phyloP scores from a whole-genome alignment of 2,888 invertebrate genomes.

The Syritta pipiens region DNA sequence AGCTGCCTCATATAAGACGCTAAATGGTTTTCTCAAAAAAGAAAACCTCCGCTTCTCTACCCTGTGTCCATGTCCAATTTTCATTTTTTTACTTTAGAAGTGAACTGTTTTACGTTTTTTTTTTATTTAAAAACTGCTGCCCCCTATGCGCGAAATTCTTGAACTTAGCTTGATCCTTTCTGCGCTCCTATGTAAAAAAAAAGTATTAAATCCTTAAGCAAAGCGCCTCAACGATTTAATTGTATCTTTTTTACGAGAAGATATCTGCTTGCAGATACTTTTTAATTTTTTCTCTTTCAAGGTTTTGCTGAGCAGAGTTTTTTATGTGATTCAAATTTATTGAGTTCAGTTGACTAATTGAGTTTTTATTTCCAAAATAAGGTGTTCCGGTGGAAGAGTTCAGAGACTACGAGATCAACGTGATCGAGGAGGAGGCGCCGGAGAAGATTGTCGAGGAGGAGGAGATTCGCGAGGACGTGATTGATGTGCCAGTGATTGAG shows the following conservation, averaged over 20 bases:
- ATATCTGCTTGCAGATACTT: conserved; percentile 12
- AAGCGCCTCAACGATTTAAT: too few relatives aligned
- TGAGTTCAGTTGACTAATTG: conserved; percentile 14
- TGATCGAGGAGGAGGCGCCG: conserved; percentile 77
- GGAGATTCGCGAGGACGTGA: conserved; percentile 72
- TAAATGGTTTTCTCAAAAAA: conserved; percentile 15
- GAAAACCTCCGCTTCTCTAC: background rate
- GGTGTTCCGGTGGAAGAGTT: conserved; percentile 75
- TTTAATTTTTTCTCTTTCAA: conserved; percentile 14
- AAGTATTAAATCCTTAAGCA: too few relatives aligned
- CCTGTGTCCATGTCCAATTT: background rate
- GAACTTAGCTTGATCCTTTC: conserved; percentile 23
- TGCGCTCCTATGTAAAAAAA: conserved; percentile 49
- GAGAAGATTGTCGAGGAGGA: conserved; percentile 77
- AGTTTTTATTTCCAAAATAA: conserved; percentile 48
- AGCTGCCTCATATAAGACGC: background rate
- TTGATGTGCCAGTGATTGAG: conserved; percentile 74
- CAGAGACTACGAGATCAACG: conserved; percentile 79
- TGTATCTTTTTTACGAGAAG: conserved; percentile 4
- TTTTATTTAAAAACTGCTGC: conserved; percentile 17
- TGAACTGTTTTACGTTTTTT: conserved; percentile 25
- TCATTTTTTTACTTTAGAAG: conserved; percentile 7
- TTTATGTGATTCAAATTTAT: background rate
- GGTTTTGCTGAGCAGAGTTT: conserved; percentile 47
- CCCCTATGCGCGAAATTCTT: background rate